A percentile compares a stretch with the other conserved stretches of the same genome.
phyloP scores from a whole-genome alignment of 2,888 invertebrate species.

The Cataglyphis altisquamis region DNA sequence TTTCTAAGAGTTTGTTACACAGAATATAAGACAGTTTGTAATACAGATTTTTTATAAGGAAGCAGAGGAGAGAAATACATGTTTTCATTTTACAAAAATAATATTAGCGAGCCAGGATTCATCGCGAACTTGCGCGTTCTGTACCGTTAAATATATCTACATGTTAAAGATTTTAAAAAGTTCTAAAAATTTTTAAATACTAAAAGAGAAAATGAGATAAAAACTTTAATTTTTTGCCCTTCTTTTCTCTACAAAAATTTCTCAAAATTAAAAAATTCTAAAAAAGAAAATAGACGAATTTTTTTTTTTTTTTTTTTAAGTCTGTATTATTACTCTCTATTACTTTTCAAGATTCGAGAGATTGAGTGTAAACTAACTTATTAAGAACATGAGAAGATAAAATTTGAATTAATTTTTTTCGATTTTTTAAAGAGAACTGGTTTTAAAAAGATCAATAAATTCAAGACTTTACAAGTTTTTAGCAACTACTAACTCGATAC shows the following conservation, averaged over 20 bases:
- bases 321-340: not conserved
- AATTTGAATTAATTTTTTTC: not conserved
- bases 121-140: not conserved
- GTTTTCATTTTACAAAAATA: conserved; percentile 1
- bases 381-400: not conserved
- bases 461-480: no score
- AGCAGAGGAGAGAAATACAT: not conserved
- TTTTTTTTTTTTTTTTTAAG: no score
- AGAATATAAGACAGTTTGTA: not conserved
- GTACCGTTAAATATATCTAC: not conserved
- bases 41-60: not conserved
- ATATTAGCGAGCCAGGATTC: not conserved
- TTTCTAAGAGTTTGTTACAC: not conserved
- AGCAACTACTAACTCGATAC: not conserved
- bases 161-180: not conserved
- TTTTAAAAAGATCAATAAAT: not conserved
- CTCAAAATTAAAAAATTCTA: not conserved
- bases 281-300: not conserved
- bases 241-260: not conserved
- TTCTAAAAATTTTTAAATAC: not conserved
- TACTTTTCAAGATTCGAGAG: not conserved
- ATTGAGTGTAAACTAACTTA: not conserved
- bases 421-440: not conserved
- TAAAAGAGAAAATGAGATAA: not conserved
- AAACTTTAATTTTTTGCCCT: not conserved